Base-by-base conservation (phyloP, 37 sponge, comb jelly and placozoan genomes). In the Ephydatia muelleri region DNA sequence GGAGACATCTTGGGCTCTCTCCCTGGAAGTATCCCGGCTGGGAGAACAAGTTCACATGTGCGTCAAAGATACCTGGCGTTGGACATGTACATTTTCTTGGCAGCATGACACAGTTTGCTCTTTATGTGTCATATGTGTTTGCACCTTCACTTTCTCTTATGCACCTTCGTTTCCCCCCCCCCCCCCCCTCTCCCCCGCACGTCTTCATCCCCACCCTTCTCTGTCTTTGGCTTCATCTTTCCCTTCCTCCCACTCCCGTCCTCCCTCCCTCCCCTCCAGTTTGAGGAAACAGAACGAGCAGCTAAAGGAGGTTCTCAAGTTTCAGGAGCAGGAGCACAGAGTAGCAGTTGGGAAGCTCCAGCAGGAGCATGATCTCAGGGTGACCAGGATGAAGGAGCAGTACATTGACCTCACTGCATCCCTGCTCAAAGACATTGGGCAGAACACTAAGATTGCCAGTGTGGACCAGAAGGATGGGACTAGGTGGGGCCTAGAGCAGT, bases 1-100 rank as follows among this genome's bases (percentile, higher is more conserved):
- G 32, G 88, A 91, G 64, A 80, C 88, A 3, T 91, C 88, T 67
- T 88, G 82, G 80, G 35, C 85, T 33, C 77, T 94, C 32, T 90
- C 91, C 25, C 67, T 72, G 9, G 86, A 94, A 21, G 80, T 88
- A 57, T 48, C 86, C 29, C 75, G 82, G 0, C 83, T 91, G 37
- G 65, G 65, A 6, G 79, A 87, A 49, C 84, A 87, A 38, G 77
- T 91, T 32, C 33, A 69, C 13, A 78, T 84, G 93, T 92, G 37
- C 73, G 91, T 77, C 5, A 28, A 71, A 25, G 23, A 37, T 68
- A 68, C 69, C 66, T 65, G 21, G 19, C 21, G 66, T 21, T 21
- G 14, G 66, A 65, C 21, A 28, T 30, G 11, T 30, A 25, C 26
- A 14, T 71, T 25, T 26, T 71, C 72, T 25, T 25, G 11, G 29